These are phyloP conservation scores for Stegophylla sp. DNA, from an alignment of 2,888 invertebrate genomes.

Conservation along the genomic window DNA sequence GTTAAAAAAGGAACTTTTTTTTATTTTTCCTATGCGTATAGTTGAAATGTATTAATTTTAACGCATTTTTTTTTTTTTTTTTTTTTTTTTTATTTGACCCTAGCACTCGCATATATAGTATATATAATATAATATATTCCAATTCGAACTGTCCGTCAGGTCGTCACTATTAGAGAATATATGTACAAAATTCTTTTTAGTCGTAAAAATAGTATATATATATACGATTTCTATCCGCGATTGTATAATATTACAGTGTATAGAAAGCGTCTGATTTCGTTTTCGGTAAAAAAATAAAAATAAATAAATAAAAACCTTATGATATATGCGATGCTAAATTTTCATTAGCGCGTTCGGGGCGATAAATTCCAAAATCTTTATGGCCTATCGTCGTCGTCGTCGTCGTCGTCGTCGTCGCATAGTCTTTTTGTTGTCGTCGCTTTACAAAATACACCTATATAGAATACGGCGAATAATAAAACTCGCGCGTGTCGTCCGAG, in stretches of 20 bases:
- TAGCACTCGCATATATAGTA: neutral
- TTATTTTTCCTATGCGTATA: neutral
- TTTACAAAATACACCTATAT: constrained; percentile 7
- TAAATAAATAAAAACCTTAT: neutral
- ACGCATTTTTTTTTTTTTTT: neutral
- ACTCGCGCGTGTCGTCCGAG: constrained; percentile 8
- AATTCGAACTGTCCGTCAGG: neutral
- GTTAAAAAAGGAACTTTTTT: too few species aligned
- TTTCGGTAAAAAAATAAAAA: neutral
- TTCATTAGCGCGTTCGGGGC: constrained; percentile 32
- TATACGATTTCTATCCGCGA: neutral
- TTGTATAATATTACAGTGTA: too few species aligned
- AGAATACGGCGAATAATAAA: constrained; percentile 13
- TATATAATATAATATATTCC: too few species aligned
- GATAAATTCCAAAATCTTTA: constrained; percentile 21
- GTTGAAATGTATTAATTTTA: neutral
- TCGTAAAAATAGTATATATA: constrained; percentile 6
- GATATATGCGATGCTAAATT: constrained; percentile 14
- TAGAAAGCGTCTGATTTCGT: constrained; percentile 7
- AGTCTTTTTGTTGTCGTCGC: constrained; percentile 28
- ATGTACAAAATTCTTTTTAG: neutral
- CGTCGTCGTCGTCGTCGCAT: neutral
- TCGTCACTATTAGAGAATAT: neutral
- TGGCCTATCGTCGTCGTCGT: neutral
- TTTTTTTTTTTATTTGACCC: neutral